phyloP scores from a whole-genome alignment of 1,140 invertebrate genomes.

The Thaumatotibia leucotreta region DNA sequence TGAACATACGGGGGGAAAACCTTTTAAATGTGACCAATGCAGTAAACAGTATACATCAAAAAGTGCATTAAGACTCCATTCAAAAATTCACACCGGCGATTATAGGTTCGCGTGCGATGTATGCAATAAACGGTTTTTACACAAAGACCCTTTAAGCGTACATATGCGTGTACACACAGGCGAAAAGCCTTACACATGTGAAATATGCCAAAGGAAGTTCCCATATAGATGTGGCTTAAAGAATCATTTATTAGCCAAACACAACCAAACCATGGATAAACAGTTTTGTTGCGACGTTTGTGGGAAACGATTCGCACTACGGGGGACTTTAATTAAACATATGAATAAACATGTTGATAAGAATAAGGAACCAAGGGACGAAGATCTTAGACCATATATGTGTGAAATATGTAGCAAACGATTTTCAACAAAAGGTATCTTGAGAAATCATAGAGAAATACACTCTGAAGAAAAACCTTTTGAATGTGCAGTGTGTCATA shows the following conservation, averaged over 20 bases:
- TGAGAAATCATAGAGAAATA: neutral
- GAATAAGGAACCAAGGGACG: neutral
- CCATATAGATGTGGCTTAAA: neutral
- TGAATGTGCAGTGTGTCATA: neutral
- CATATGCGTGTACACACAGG: neutral
- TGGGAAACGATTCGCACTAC: neutral
- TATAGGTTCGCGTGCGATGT: neutral
- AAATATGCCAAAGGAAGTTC: neutral
- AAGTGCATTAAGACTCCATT: neutral
- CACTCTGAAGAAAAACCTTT: neutral
- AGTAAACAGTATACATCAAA: neutral
- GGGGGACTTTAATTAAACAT: neutral
- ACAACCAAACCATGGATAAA: neutral
- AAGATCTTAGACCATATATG: neutral
- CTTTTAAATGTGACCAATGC: neutral
- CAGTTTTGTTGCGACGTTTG: neutral
- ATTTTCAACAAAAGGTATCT: neutral
- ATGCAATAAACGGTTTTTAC: neutral
- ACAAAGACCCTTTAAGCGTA: neutral
- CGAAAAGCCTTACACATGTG: neutral
- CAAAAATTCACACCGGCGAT: neutral
- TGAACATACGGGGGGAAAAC: neutral
- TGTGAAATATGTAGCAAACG: neutral
- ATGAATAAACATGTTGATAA: neutral
- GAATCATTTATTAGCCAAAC: neutral